phyloP scores from a whole-genome alignment of 2,888 invertebrate genomes.

The Argyra leucocephala region DNA sequence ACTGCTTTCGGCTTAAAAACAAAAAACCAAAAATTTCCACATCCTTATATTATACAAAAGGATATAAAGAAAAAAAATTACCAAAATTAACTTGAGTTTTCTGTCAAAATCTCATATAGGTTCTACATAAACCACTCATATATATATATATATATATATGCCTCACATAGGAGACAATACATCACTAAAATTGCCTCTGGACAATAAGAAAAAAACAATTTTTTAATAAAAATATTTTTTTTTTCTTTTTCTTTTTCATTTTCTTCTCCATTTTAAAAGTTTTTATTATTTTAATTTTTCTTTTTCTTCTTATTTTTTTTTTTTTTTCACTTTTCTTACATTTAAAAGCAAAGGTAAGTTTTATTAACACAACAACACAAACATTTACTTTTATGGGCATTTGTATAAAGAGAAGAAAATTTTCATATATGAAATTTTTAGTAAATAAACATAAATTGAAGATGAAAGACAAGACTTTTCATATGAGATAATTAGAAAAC shows the following conservation, averaged over 20 bases:
- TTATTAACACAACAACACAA: neutral
- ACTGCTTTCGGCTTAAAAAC: too few species aligned
- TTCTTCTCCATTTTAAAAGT: neutral
- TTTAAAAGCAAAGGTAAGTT: neutral
- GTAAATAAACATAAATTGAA: neutral
- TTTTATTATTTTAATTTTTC: neutral
- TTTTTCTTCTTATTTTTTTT: neutral
- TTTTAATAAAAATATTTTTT: neutral
- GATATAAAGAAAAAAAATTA: too few species aligned
- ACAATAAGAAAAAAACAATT: neutral
- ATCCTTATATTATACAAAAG: too few species aligned
- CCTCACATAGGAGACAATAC: too few species aligned
- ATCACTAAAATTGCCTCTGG: neutral
- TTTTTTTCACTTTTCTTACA: neutral
- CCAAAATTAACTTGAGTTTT: too few species aligned
- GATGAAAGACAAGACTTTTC: conserved; percentile 6
- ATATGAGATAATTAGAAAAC: conserved; percentile 6
- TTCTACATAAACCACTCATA: too few species aligned
- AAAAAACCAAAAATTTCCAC: too few species aligned
- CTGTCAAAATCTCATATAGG: too few species aligned
- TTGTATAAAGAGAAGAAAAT: neutral
- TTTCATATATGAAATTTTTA: conserved; percentile 1
- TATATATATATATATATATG: too few species aligned
- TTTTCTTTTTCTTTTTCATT: neutral
- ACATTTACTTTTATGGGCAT: neutral